Evolutionary conservation across 1,140 invertebrate genomes (phyloP).

Genomic region (Stegodyphus mimosarum): DNA sequence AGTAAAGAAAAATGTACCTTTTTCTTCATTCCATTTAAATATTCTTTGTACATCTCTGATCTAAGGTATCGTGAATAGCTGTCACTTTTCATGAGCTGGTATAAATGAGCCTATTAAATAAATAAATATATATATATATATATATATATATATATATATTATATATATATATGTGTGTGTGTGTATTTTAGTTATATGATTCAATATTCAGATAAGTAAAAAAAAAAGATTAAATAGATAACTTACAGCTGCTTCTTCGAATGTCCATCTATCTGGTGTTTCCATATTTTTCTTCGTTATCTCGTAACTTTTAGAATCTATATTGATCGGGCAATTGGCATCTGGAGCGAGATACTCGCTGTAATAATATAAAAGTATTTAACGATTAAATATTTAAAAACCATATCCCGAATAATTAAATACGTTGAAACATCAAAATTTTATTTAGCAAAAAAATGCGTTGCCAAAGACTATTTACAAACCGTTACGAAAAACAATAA

Average conservation of each 20-base stretch:
- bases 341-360: conserved; percentile 78
- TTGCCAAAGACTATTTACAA: too few relatives aligned
- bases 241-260: conserved; percentile 94
- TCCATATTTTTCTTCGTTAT: conserved; percentile 80
- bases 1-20: conserved; percentile 76
- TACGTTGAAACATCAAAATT: too few relatives aligned
- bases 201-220: background rate
- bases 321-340: conserved; percentile 95
- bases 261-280: conserved; percentile 89
- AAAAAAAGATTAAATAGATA: background rate
- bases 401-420: too few relatives aligned
- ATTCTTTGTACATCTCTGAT: conserved; percentile 99
- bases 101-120: conserved; percentile 89
- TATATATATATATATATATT: too few relatives aligned
- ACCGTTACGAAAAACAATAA: too few relatives aligned
- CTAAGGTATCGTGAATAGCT: conserved; percentile 97
- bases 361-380: too few relatives aligned
- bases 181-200: background rate
- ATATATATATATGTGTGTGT: too few relatives aligned
- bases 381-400: too few relatives aligned
- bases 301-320: conserved; percentile 90
- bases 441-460: too few relatives aligned
- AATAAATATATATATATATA: too few relatives aligned
- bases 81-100: conserved; percentile 99
- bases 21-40: conserved; percentile 93